phyloP scores from a whole-genome alignment of 2,113 vertebrate species.

The Muntiacus muntjak region DNA sequence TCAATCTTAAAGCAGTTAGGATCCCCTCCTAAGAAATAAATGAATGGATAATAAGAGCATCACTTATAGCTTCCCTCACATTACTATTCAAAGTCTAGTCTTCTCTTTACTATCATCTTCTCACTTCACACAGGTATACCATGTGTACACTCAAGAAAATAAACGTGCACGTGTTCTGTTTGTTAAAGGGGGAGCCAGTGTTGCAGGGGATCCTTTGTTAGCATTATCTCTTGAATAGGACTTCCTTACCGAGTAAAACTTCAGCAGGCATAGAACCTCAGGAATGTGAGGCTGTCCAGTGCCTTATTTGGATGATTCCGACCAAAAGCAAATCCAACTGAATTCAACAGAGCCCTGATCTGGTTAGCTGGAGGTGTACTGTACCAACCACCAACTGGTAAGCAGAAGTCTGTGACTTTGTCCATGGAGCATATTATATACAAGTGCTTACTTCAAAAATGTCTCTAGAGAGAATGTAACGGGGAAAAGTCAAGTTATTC shows the following conservation, averaged over 20 bases:
- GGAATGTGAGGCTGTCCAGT: neutral
- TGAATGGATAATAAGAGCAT: neutral
- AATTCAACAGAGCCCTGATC: neutral
- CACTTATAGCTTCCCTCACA: neutral
- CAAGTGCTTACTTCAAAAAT: neutral
- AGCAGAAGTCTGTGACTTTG: neutral
- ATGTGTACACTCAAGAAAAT: neutral
- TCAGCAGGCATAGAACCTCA: neutral
- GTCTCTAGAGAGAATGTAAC: neutral
- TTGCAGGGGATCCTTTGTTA: neutral
- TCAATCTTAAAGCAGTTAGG: neutral
- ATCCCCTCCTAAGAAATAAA: neutral
- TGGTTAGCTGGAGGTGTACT: neutral
- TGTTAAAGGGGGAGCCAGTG: neutral
- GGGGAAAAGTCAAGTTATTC: neutral
- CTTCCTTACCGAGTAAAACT: neutral
- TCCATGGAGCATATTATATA: neutral
- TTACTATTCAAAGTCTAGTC: neutral
- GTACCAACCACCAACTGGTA: neutral
- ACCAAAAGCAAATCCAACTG: neutral
- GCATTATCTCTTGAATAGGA: neutral
- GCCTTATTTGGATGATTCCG: slow-evolving; percentile 1
- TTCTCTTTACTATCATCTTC: neutral
- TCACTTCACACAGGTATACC: neutral
- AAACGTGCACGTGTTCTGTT: neutral